These are phyloP conservation scores for Halichoerus grypus DNA, from an alignment of 2,113 vertebrate species.

Conservation along the genomic window DNA sequence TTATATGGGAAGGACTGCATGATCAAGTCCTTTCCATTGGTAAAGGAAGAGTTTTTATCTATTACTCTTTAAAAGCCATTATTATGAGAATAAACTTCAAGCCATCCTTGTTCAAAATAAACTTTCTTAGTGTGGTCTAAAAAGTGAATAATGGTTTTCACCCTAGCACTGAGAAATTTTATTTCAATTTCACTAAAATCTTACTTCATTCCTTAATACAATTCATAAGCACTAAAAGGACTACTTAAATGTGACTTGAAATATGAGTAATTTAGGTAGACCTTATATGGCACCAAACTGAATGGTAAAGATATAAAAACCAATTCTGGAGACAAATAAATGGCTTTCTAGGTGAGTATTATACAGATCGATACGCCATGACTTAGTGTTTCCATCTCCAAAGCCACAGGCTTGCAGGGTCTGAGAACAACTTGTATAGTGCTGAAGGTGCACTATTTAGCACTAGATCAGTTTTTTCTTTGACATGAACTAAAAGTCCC, in stretches of 20 bases:
- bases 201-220: background rate
- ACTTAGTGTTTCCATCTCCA: background rate
- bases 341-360: background rate
- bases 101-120: background rate
- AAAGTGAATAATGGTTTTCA: background rate
- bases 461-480: background rate
- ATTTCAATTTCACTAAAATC: conserved; percentile 8
- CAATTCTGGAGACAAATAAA: background rate
- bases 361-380: background rate
- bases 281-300: background rate
- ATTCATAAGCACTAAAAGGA: conserved; percentile 37
- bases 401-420: background rate
- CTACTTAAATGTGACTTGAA: background rate
- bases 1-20: background rate
- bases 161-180: background rate
- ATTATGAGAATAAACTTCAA: background rate
- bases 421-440: background rate
- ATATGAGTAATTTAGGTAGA: background rate
- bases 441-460: background rate
- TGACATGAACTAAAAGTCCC: background rate
- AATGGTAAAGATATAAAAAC: background rate
- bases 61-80: background rate
- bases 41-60: background rate
- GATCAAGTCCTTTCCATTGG: background rate
- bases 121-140: background rate